A percentile compares a stretch with the other conserved stretches of the same genome.
Evolutionary conservation across 2,888 invertebrate species (phyloP).

Genomic region (Polydrusus tereticollis): DNA sequence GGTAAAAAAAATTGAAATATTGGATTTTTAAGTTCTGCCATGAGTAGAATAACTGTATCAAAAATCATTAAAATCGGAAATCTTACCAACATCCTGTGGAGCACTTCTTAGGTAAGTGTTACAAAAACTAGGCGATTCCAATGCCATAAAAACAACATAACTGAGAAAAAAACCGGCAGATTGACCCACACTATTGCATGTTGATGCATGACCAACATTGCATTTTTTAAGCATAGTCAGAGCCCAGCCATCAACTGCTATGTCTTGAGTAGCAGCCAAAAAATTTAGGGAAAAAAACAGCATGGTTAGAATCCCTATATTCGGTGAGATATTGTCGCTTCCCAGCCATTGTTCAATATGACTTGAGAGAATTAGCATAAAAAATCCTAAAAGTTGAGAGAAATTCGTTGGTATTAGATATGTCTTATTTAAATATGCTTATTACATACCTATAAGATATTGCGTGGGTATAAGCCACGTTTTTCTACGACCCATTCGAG

Average conservation of each 20-base stretch:
- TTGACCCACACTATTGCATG: conserved; percentile 98
- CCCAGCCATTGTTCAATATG: conserved; percentile 85
- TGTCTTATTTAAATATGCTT: background rate
- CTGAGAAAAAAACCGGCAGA: conserved; percentile 98
- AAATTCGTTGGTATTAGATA: background rate
- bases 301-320: conserved; percentile 83
- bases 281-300: conserved; percentile 95
- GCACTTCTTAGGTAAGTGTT: conserved; percentile 87
- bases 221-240: conserved; percentile 96
- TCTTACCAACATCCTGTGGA: conserved; percentile 79
- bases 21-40: too few relatives aligned
- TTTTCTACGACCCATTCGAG: conserved; percentile 91
- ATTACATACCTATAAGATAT: conserved; percentile 80
- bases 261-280: conserved; percentile 98
- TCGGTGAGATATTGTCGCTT: conserved; percentile 72
- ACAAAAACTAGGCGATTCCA: conserved; percentile 97
- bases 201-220: conserved; percentile 98
- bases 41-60: background rate
- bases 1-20: too few relatives aligned
- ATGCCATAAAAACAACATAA: conserved; percentile 94
- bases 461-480: conserved; percentile 96
- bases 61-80: background rate
- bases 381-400: conserved; percentile 59
- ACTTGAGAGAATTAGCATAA: conserved; percentile 89
- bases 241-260: conserved; percentile 99